These are phyloP conservation scores for Agrilus mali DNA, from an alignment of 2,888 invertebrate species.

Conservation along the genomic window DNA sequence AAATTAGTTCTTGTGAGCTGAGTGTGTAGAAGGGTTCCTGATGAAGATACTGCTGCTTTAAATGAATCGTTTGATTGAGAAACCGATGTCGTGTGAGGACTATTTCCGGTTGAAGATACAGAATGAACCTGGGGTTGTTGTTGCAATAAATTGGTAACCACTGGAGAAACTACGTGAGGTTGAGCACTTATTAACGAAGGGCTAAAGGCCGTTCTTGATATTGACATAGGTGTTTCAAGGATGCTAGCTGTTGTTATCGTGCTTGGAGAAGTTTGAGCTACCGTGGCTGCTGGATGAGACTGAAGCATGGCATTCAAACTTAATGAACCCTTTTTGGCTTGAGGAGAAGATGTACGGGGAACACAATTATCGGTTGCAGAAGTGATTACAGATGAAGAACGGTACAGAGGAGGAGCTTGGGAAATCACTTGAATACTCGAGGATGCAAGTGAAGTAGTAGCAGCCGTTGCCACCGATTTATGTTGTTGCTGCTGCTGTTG, in stretches of 20 bases:
- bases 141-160: slow-evolving; percentile 9
- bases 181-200: slow-evolving; percentile 30
- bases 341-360: slow-evolving; percentile 1
- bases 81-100: slow-evolving; percentile 28
- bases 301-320: slow-evolving; percentile 36
- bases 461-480: neutral
- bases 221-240: slow-evolving; percentile 27
- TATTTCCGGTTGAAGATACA: slow-evolving; percentile 26
- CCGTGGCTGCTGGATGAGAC: slow-evolving; percentile 33
- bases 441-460: too few relatives aligned
- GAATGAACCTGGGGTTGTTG: slow-evolving; percentile 19
- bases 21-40: slow-evolving; percentile 41
- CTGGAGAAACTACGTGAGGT: slow-evolving; percentile 24
- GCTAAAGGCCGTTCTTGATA: slow-evolving; percentile 26
- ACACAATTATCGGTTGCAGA: neutral
- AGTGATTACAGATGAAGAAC: slow-evolving; percentile 3
- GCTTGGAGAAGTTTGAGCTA: slow-evolving; percentile 30
- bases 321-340: slow-evolving; percentile 23
- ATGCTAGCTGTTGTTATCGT: slow-evolving; percentile 34
- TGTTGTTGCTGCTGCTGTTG: slow-evolving; percentile 3
- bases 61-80: slow-evolving; percentile 23
- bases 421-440: too few relatives aligned
- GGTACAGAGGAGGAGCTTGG: too few relatives aligned
- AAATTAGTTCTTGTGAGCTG: slow-evolving; percentile 36
- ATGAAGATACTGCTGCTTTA: slow-evolving; percentile 14